Evolutionary conservation across 2,888 invertebrate genomes (phyloP).

Genomic region (Phragmatobia fuliginosa): DNA sequence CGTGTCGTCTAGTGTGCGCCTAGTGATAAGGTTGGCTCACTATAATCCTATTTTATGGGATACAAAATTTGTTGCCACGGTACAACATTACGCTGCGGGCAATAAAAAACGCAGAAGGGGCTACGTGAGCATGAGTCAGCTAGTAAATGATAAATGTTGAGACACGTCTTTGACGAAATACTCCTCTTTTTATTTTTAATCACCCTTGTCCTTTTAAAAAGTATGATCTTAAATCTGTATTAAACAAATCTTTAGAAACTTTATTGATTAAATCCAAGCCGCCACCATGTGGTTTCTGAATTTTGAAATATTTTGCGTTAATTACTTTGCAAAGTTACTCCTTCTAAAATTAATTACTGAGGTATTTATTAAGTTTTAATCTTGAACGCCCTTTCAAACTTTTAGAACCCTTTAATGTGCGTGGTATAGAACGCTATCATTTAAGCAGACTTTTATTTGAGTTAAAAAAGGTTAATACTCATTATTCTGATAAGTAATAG

Average conservation of each 20-base stretch:
- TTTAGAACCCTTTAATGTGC: neutral
- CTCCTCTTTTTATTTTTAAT: too few species aligned
- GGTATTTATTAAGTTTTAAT: constrained; percentile 1
- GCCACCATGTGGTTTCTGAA: neutral
- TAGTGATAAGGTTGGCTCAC: too few species aligned
- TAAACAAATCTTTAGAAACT: neutral
- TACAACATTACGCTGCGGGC: too few species aligned
- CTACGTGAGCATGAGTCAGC: too few species aligned
- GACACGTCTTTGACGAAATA: too few species aligned
- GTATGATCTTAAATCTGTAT: neutral
- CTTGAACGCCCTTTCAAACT: constrained; percentile 1
- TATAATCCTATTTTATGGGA: too few species aligned
- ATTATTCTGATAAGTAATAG: neutral
- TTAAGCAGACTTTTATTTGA: constrained; percentile 1
- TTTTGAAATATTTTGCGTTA: neutral
- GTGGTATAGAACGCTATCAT: neutral
- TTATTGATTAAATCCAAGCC: neutral
- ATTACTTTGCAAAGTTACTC: neutral
- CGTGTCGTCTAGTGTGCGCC: too few species aligned
- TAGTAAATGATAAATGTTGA: too few species aligned
- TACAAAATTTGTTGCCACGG: too few species aligned
- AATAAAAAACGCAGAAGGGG: too few species aligned
- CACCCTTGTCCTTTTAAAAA: too few species aligned
- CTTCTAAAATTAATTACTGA: neutral
- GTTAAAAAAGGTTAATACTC: neutral